Conservation (phyloP, 2,888 invertebrate genomes). For the Caenorhabditis sinica region DNA sequence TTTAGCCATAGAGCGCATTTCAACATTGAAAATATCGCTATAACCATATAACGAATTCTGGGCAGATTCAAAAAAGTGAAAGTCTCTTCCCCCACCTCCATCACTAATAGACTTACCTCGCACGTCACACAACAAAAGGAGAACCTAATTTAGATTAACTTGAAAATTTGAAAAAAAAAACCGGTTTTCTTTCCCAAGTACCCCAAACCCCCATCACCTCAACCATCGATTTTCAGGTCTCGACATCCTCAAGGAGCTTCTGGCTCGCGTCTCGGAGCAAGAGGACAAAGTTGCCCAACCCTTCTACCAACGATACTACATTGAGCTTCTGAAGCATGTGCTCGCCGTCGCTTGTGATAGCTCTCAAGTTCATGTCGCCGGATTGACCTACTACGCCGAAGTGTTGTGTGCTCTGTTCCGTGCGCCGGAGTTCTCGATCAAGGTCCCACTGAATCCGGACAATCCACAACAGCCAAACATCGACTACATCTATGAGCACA, state of each 20-base stretch:
- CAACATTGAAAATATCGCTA: too few relatives aligned
- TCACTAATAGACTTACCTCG: conserved; percentile 41
- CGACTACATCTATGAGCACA: conserved; percentile 90
- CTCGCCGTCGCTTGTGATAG: conserved; percentile 99
- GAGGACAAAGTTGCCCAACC: conserved; percentile 88
- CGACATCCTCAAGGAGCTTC: conserved; percentile 90
- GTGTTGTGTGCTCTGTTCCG: conserved; percentile 97
- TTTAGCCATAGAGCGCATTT: too few relatives aligned
- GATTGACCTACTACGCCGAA: conserved; percentile 94
- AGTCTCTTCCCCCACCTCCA: too few relatives aligned
- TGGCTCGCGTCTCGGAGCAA: conserved; percentile 91
- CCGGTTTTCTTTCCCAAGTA: conserved; percentile 38
- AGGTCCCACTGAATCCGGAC: conserved; percentile 83
- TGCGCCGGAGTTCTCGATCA: conserved; percentile 93
- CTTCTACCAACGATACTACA: conserved; percentile 98
- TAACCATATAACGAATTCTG: too few relatives aligned
- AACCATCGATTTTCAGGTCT: conserved; percentile 82
- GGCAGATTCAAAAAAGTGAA: conserved; percentile 41
- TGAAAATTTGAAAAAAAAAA: background rate
- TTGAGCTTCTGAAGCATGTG: conserved; percentile 97
- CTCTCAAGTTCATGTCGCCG: conserved; percentile 87
- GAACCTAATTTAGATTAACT: conserved; percentile 16
- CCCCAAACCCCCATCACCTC: background rate
- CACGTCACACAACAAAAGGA: conserved; percentile 9
- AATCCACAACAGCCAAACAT: conserved; percentile 84